A percentile compares a stretch with the other conserved stretches of the same genome.
These are phyloP conservation scores for Oreochromis mossambicus DNA, from an alignment of 2,797 vertebrate species.

Conservation along the genomic window DNA sequence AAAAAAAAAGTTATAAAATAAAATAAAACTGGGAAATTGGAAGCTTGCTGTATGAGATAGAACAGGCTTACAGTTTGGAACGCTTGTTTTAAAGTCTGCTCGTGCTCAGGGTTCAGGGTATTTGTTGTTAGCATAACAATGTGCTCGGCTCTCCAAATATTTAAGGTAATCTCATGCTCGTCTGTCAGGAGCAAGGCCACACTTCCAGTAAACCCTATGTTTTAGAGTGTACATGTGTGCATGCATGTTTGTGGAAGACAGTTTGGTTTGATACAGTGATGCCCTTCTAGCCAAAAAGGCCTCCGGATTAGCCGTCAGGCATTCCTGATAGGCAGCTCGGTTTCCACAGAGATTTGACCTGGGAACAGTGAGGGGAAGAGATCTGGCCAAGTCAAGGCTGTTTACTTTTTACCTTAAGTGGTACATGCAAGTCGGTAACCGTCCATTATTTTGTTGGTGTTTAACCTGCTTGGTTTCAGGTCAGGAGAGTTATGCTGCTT, in stretches of 20 bases:
- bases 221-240: constrained; percentile 9
- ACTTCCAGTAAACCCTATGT: constrained; percentile 53
- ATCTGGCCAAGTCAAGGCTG: constrained; percentile 36
- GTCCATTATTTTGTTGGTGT: neutral
- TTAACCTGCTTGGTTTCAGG: neutral
- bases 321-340: constrained; percentile 76
- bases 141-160: constrained; percentile 69
- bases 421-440: neutral
- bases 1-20: neutral
- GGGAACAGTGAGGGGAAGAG: constrained; percentile 42
- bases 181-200: constrained; percentile 40
- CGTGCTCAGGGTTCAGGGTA: constrained; percentile 50
- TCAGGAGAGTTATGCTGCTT: neutral
- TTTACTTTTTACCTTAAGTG: constrained; percentile 25
- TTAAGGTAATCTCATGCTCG: constrained; percentile 66
- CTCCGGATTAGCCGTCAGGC: constrained; percentile 72
- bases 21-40: constrained; percentile 46
- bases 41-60: constrained; percentile 38
- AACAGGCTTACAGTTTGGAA: constrained; percentile 48
- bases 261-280: constrained; percentile 66
- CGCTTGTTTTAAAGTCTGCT: constrained; percentile 59
- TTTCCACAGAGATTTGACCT: constrained; percentile 69
- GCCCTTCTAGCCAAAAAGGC: constrained; percentile 70
- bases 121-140: constrained; percentile 67
- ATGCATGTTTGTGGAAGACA: constrained; percentile 9